phyloP scores from a whole-genome alignment of 2,113 vertebrate species.

The Periophthalmus modestus region DNA sequence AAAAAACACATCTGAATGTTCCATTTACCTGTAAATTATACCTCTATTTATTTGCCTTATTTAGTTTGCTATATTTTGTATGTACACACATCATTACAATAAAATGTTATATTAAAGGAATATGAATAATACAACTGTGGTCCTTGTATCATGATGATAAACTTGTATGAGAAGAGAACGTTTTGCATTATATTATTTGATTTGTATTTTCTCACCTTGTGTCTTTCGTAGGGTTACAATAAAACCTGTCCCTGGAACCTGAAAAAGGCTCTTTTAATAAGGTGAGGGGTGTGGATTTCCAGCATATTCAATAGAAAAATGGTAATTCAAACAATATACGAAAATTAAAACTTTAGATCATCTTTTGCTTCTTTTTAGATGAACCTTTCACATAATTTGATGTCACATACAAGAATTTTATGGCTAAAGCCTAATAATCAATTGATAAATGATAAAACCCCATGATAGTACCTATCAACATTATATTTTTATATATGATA shows the following conservation, averaged over 20 bases:
- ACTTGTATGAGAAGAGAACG: conserved; percentile 64
- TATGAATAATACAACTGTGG: conserved; percentile 74
- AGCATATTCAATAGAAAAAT: background rate
- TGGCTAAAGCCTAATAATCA: too few species aligned
- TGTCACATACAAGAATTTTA: too few species aligned
- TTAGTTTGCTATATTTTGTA: conserved; percentile 88
- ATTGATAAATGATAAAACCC: too few species aligned
- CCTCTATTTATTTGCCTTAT: conserved; percentile 93
- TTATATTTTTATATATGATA: too few species aligned
- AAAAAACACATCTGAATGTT: conserved; percentile 78
- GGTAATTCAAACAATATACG: too few species aligned
- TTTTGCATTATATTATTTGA: conserved; percentile 50
- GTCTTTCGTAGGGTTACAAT: conserved; percentile 79
- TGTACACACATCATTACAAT: conserved; percentile 83
- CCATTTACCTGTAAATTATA: conserved; percentile 85
- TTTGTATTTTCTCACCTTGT: conserved; percentile 66
- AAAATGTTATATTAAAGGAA: conserved; percentile 76
- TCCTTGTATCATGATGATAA: conserved; percentile 68
- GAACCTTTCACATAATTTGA: too few species aligned
- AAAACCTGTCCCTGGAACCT: conserved; percentile 70
- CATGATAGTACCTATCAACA: too few species aligned
- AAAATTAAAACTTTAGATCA: background rate
- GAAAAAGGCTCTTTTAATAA: background rate
- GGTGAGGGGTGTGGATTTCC: background rate
- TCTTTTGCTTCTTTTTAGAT: background rate